Conservation (phyloP, 2,113 vertebrate genomes). For the Oceanites oceanicus region DNA sequence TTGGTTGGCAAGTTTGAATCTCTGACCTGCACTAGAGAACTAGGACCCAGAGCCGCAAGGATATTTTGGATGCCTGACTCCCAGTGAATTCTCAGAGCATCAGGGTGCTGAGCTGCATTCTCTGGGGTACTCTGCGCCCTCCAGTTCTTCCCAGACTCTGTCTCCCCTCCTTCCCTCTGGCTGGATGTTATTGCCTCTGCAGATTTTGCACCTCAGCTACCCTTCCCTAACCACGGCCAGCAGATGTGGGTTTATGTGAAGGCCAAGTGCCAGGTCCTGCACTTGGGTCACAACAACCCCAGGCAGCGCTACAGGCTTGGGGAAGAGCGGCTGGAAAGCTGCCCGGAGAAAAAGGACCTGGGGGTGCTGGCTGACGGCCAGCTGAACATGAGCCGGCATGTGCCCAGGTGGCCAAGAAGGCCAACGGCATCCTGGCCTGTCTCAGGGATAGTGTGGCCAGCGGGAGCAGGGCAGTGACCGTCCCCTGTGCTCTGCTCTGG, state of each 20-base stretch:
- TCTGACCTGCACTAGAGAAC: background rate
- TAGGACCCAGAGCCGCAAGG: background rate
- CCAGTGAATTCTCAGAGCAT: background rate
- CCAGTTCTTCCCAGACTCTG: background rate
- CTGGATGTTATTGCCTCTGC: background rate
- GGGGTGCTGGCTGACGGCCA: too few relatives aligned
- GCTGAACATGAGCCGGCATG: too few relatives aligned
- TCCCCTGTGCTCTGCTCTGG: too few relatives aligned
- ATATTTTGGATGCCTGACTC: background rate
- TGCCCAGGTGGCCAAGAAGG: too few relatives aligned
- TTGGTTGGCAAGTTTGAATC: background rate
- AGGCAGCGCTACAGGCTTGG: too few relatives aligned
- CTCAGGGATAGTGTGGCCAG: too few relatives aligned
- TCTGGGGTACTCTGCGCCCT: background rate
- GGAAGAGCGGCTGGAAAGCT: too few relatives aligned
- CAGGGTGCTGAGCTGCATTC: background rate
- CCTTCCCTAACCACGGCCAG: background rate
- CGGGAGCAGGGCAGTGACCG: too few relatives aligned
- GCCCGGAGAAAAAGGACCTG: too few relatives aligned
- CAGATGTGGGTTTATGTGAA: background rate
- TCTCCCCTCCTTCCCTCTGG: background rate
- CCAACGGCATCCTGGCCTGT: too few relatives aligned
- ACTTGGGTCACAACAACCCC: too few relatives aligned
- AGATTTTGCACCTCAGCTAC: background rate
- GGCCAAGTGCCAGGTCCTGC: too few relatives aligned